Conservation (phyloP, 2,797 vertebrate species). For the Melanotaenia trifasciata region DNA sequence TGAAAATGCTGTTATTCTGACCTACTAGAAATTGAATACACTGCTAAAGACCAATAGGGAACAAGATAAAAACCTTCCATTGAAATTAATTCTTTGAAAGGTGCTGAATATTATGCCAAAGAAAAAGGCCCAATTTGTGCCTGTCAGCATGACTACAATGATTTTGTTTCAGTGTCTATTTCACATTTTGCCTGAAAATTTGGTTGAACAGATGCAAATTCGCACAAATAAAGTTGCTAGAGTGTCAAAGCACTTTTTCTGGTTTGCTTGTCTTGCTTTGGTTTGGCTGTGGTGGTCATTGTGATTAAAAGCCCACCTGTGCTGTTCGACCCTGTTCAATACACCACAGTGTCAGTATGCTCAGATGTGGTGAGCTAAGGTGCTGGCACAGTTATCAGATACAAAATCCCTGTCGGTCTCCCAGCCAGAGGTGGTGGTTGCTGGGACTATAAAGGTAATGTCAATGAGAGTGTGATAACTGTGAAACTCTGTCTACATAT, state of each 20-base stretch:
- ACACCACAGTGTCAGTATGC: constrained; percentile 21
- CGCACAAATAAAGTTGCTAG: not conserved
- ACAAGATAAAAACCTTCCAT: not conserved
- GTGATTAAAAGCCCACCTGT: constrained; percentile 28
- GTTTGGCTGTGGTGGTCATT: constrained; percentile 6
- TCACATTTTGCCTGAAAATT: not conserved
- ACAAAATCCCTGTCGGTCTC: constrained; percentile 56
- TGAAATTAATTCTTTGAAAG: not conserved
- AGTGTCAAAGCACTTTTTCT: not conserved
- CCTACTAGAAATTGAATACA: too few species aligned
- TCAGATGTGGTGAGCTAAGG: constrained; percentile 55
- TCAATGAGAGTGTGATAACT: constrained; percentile 77
- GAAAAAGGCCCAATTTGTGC: not conserved
- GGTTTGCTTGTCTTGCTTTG: not conserved
- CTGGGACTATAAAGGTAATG: constrained; percentile 54
- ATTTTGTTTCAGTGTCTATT: not conserved
- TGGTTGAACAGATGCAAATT: not conserved
- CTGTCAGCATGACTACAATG: not conserved
- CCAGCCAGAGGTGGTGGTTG: constrained; percentile 52
- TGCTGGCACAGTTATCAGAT: constrained; percentile 73
- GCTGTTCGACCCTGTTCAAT: constrained; percentile 27
- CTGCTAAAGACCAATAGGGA: not conserved
- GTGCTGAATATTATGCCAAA: not conserved
- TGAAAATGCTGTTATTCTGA: too few species aligned
- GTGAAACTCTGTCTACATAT: constrained; percentile 80